Evolutionary conservation across 2,888 invertebrate genomes (phyloP), one percentile per base, ranked within the genome.

Genomic region (Oasisia sp.): DNA sequence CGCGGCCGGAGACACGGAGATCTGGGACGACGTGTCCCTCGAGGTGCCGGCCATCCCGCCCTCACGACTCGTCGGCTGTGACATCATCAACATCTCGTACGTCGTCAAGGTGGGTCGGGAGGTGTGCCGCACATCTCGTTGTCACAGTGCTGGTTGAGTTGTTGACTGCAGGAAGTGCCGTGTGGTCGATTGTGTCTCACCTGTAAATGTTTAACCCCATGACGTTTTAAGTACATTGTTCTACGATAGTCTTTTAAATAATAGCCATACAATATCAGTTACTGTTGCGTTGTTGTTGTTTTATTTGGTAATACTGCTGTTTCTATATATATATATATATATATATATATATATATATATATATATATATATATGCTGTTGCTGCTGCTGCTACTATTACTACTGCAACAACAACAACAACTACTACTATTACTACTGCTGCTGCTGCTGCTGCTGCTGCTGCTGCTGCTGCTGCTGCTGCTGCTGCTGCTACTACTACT

Each of bases 1-100:
- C 27, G 89, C 89, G 32, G 91, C 93, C 5, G 93, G 93, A 32
- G 50, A 91, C 89, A 91, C 90, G 19, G 93, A 92, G 32, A 89
- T 92, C 11, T 93, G 93, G 93, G 74, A 89, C 19, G 92, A 92
- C 92, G 93, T 93, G 58, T 89, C 93, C 0, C 92, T 94, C 90
- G 50, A 56, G 4, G 91, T 94, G 45, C 94, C 94, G 12, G 90
- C 94, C 4, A 38, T 94, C 45, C 94, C 94, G 32, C 94, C 94
- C 5, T 94, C 94, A 3, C 92, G 94, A 12, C 94, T 94, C 32
- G 94, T 93, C 44, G 94, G 94, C 32, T 94, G 94, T 91, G 91
- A 92, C 89, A 92, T 94, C 91, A 94, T 94, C 56, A 91, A 93
- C 45, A 93, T 95, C 32, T 92, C 93, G 32, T 94, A 94, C 92